These are phyloP conservation scores for Phrixothrix hirtus DNA, from an alignment of 2,888 invertebrate genomes.

Conservation along the genomic window DNA sequence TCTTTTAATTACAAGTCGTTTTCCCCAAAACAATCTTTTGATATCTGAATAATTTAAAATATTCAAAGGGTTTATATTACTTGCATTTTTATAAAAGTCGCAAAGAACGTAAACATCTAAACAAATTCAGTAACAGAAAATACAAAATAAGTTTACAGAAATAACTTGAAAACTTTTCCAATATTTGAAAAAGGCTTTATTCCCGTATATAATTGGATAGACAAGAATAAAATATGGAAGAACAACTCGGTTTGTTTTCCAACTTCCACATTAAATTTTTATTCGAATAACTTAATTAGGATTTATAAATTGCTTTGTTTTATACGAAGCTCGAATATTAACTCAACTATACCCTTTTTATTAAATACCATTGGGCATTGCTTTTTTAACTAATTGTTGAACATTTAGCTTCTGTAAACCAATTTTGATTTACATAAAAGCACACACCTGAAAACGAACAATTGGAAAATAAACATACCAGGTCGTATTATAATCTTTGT, in stretches of 20 bases:
- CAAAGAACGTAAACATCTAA: slow-evolving; percentile 8
- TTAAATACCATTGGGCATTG: too few relatives aligned
- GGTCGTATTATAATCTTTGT: too few relatives aligned
- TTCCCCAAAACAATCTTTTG: not conserved
- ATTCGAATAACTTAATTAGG: slow-evolving; percentile 18
- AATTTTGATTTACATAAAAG: too few relatives aligned
- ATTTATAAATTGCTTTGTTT: slow-evolving; percentile 16
- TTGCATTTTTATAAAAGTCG: not conserved
- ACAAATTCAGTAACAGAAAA: slow-evolving; percentile 12
- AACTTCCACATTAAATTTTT: slow-evolving; percentile 12
- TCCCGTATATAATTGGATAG: slow-evolving; percentile 19
- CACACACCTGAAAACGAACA: too few relatives aligned
- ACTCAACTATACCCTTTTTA: too few relatives aligned
- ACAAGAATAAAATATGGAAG: slow-evolving; percentile 22
- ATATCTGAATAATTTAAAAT: not conserved
- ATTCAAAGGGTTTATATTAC: not conserved
- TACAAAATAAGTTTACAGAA: slow-evolving; percentile 13
- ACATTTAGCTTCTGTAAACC: too few relatives aligned
- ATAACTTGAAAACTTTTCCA: slow-evolving; percentile 24
- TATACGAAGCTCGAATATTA: too few relatives aligned
- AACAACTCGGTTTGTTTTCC: slow-evolving; percentile 14
- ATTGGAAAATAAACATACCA: too few relatives aligned
- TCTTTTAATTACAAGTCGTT: slow-evolving; percentile 1
- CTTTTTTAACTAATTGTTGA: too few relatives aligned
- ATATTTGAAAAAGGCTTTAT: slow-evolving; percentile 22